Evolutionary conservation across 2,888 invertebrate species (phyloP), one percentile per base, ranked within the genome.

Genomic region (Hipparchia sbordonii): DNA sequence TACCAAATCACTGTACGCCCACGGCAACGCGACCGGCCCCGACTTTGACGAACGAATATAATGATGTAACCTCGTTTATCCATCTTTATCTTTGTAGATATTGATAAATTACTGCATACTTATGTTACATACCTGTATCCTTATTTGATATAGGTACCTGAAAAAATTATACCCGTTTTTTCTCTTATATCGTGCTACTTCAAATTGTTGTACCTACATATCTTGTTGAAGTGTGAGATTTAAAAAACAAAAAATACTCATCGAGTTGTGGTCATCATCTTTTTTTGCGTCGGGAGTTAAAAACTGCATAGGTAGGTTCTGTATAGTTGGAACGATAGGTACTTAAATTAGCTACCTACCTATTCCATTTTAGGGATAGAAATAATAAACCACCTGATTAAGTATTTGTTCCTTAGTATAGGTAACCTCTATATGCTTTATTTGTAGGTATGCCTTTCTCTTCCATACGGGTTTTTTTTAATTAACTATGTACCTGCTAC

Each of bases 1-100:
- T 48, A 48, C 48, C 13, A 62, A 48, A 60, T 39, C 45, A 39
- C 12, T 60, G 13, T 56, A 62, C 61, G 59, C 59, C 61, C 61
- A 61, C 62, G 62, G 23, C 62, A 13, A n/a, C 45, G 10, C 8
- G 2, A 10, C 33, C 45, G 61, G 45, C 62, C 2, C 5, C 62
- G 46, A 9, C 62, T 62, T 13, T 39, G 60, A 60, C 45, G 39
- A 39, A 45, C 45, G 6, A 39, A 45, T 45, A 60, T n/a, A 60
- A 60, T 62, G 62, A 62, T 48, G 62, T 46, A 48, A 48, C 13
- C 62, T 0, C 46, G n/a, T 39, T 6, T 33, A 39, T 60, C n/a
- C 56, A 56, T 56, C 56, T 56, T 56, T 56, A 56, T 56, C 56
- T 56, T 56, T 13, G 56, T 7, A 13, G n/a, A 56, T 56, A 56